These are phyloP conservation scores for Diaprepes abbreviatus DNA, from an alignment of 2,888 invertebrate species.

Conservation along the genomic window DNA sequence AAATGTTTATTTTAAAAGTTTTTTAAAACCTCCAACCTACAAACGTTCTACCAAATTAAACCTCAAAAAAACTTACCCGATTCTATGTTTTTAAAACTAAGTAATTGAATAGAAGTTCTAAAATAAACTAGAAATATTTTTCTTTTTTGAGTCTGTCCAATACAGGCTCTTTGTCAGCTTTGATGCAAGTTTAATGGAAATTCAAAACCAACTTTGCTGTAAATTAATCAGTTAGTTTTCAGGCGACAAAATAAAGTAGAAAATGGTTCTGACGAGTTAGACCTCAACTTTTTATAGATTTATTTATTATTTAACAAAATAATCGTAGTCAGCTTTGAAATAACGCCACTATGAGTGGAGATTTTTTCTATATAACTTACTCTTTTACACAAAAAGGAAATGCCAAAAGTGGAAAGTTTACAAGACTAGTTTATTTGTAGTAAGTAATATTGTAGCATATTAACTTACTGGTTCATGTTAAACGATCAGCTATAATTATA, in stretches of 20 bases:
- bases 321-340: no score
- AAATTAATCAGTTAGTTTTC: background rate
- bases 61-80: background rate
- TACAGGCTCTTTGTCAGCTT: slow-evolving; percentile 6
- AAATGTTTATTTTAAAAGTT: slow-evolving; percentile 4
- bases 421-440: no score
- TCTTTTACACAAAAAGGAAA: no score
- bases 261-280: background rate
- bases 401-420: no score
- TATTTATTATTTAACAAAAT: no score
- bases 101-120: slow-evolving; percentile 11
- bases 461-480: no score
- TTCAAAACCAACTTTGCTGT: background rate
- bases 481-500: no score
- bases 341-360: no score
- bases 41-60: slow-evolving; percentile 4
- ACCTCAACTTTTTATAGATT: no score
- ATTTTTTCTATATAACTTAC: no score
- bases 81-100: slow-evolving; percentile 18
- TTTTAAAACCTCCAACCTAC: background rate
- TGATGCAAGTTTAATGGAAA: slow-evolving; percentile 10
- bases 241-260: background rate
- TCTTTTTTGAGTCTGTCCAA: background rate
- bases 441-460: no score
- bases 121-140: slow-evolving; percentile 10